These are phyloP conservation scores for Gerris lacustris DNA, from an alignment of 2,888 invertebrate genomes.

Conservation along the genomic window DNA sequence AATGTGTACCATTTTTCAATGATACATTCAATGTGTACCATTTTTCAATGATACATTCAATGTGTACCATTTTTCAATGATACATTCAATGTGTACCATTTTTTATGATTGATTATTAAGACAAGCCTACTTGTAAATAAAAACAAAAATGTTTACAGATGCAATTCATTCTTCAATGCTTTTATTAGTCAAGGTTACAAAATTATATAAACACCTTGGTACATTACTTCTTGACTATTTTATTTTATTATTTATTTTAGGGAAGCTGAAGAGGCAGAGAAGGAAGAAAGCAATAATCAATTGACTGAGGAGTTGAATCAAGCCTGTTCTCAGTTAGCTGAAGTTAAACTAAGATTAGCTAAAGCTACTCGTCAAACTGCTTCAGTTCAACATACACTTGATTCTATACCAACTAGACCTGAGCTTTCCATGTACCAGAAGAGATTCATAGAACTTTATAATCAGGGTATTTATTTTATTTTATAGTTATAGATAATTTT, in stretches of 20 bases:
- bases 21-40: too few species aligned
- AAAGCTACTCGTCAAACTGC: conserved; percentile 68
- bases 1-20: too few species aligned
- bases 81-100: too few species aligned
- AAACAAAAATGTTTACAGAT: too few species aligned
- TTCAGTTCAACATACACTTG: conserved; percentile 69
- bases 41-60: too few species aligned
- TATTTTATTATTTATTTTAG: conserved; percentile 31
- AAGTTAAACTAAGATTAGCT: conserved; percentile 56
- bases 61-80: too few species aligned
- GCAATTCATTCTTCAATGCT: too few species aligned
- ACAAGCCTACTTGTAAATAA: too few species aligned
- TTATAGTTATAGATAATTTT: not conserved
- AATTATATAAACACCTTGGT: too few species aligned
- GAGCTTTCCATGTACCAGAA: conserved; percentile 92
- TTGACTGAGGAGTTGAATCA: conserved; percentile 14
- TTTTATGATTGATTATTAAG: too few species aligned
- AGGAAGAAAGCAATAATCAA: conserved; percentile 32
- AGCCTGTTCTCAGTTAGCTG: conserved; percentile 39
- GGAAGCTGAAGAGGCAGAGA: conserved; percentile 30
- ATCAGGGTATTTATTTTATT: conserved; percentile 57
- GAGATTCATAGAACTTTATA: conserved; percentile 88
- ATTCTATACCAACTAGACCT: conserved; percentile 83
- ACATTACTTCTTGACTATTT: not conserved
- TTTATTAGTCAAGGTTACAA: too few species aligned